These are phyloP conservation scores for Drosophila trichaetosa DNA, from an alignment of 2,888 invertebrate species.

Conservation along the genomic window DNA sequence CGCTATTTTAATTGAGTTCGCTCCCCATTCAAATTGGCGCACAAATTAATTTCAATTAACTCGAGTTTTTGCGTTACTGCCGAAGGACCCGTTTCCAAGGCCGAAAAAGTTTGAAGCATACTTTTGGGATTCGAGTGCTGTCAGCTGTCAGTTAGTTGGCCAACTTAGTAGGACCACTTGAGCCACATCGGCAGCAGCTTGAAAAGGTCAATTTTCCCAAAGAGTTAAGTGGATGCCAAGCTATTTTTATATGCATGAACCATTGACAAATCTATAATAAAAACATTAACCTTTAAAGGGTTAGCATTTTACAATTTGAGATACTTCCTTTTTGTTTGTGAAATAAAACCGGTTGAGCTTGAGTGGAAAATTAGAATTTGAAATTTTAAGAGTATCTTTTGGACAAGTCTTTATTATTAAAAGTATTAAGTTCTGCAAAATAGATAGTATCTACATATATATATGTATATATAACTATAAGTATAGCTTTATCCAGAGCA, in stretches of 20 bases:
- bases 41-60: constrained; percentile 79
- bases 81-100: constrained; percentile 45
- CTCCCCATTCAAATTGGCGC: constrained; percentile 73
- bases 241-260: not conserved
- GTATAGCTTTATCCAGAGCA: constrained; percentile 2
- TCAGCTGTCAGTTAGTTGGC: constrained; percentile 36
- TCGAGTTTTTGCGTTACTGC: constrained; percentile 47
- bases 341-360: not conserved
- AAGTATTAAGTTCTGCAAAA: not conserved
- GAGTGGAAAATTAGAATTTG: not conserved
- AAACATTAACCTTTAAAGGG: not conserved
- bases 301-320: not conserved
- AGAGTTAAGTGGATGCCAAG: not conserved
- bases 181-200: not conserved
- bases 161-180: not conserved
- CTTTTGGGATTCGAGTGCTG: constrained; percentile 51
- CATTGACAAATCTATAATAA: not conserved
- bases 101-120: constrained; percentile 61
- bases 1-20: constrained; percentile 72
- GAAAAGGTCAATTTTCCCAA: not conserved
- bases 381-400: not conserved
- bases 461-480: not conserved
- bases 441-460: not conserved
- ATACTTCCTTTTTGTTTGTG: not conserved
- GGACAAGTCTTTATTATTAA: not conserved